Evolutionary conservation across 2,888 invertebrate genomes (phyloP).

Genomic region (Drosophila ochracea): DNA sequence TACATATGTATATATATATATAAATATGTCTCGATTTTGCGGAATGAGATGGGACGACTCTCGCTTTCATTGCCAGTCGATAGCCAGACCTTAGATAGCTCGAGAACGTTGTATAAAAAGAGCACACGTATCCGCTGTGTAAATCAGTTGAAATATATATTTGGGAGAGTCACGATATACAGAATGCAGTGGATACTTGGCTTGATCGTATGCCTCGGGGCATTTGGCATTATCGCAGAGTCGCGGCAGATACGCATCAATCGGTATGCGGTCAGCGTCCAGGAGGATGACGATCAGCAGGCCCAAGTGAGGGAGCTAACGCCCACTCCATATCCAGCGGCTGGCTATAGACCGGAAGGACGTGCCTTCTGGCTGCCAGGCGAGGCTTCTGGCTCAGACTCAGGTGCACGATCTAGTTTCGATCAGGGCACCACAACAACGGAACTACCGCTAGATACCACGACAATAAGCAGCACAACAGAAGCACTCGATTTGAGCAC

Average conservation of each 20-base stretch:
- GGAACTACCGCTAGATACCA: constrained; percentile 35
- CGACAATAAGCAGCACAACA: constrained; percentile 56
- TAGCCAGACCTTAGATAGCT: constrained; percentile 46
- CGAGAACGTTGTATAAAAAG: constrained; percentile 72
- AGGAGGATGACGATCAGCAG: constrained; percentile 62
- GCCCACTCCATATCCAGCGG: constrained; percentile 72
- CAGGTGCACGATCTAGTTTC: constrained; percentile 17
- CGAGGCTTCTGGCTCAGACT: constrained; percentile 38
- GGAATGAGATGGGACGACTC: constrained; percentile 55
- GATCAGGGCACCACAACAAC: constrained; percentile 66
- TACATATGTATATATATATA: not conserved
- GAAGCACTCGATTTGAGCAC: constrained; percentile 59
- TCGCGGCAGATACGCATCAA: constrained; percentile 78
- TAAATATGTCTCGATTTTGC: constrained; percentile 26
- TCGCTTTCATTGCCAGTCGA: constrained; percentile 61
- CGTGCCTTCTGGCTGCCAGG: constrained; percentile 73
- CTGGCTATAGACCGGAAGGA: constrained; percentile 72
- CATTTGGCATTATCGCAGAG: constrained; percentile 36
- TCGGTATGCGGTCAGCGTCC: constrained; percentile 72
- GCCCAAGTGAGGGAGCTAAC: constrained; percentile 59
- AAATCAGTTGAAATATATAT: constrained; percentile 58
- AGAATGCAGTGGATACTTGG: constrained; percentile 51
- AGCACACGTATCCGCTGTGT: constrained; percentile 36
- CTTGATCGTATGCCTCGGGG: constrained; percentile 47
- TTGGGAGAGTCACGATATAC: constrained; percentile 34